Percentiles rank a stretch among this genome's conserved stretches.
These are phyloP conservation scores for Macrosoma leucophasiata DNA, from an alignment of 2,888 invertebrate genomes.

Conservation along the genomic window DNA sequence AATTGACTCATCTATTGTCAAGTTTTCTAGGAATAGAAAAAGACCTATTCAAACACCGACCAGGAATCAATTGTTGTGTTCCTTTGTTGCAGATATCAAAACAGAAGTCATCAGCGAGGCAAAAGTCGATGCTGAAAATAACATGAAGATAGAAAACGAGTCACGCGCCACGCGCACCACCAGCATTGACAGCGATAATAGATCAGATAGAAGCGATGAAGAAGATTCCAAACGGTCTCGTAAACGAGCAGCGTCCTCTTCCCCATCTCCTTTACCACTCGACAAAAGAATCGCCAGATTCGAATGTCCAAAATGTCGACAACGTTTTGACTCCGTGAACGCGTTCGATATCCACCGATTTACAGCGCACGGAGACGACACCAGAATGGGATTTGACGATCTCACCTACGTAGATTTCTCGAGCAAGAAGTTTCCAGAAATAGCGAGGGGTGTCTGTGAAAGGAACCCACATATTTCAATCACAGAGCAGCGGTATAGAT, in stretches of 20 bases:
- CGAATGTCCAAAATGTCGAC: constrained; percentile 83
- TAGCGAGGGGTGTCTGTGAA: constrained; percentile 84
- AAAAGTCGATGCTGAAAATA: constrained; percentile 52
- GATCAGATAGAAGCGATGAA: constrained; percentile 73
- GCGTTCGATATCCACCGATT: constrained; percentile 82
- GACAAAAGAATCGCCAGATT: constrained; percentile 63
- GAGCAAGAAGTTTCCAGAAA: constrained; percentile 85
- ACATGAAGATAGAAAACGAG: constrained; percentile 50
- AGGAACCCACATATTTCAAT: constrained; percentile 76
- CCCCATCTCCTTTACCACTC: constrained; percentile 51
- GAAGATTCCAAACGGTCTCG: constrained; percentile 51
- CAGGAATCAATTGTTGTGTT: constrained; percentile 50
- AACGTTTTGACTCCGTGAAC: constrained; percentile 83
- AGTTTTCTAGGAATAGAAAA: constrained; percentile 68
- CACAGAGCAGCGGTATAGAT: constrained; percentile 79
- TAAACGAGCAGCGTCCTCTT: constrained; percentile 59
- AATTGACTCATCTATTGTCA: constrained; percentile 70
- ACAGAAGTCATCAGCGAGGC: constrained; percentile 67
- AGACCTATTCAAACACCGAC: constrained; percentile 64
- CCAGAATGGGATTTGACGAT: constrained; percentile 81
- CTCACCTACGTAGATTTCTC: constrained; percentile 87
- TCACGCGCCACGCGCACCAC: constrained; percentile 52
- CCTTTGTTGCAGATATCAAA: constrained; percentile 72
- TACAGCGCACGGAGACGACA: constrained; percentile 76
- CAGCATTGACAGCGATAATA: constrained; percentile 74